phyloP scores from a whole-genome alignment of 2,888 invertebrate genomes.

The Antheraea yamamai region DNA sequence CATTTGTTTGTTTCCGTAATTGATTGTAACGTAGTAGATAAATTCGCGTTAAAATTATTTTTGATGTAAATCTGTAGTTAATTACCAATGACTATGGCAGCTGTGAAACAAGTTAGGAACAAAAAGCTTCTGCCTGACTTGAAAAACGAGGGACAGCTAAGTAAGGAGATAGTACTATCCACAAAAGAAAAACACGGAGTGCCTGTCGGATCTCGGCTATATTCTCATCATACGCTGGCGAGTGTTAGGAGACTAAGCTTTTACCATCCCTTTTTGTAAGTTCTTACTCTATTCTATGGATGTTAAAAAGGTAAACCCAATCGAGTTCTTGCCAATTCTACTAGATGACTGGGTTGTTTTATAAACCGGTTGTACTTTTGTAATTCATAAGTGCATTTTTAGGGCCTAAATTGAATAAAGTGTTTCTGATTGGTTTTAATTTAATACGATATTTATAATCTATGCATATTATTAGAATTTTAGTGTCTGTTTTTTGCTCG shows the following conservation, averaged over 20 bases:
- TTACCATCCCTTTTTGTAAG: conserved; percentile 73
- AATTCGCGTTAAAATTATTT: conserved; percentile 12
- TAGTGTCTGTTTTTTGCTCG: too few relatives aligned
- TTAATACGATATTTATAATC: too few relatives aligned
- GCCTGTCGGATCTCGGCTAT: conserved; percentile 76
- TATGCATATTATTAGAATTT: too few relatives aligned
- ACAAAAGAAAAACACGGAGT: conserved; percentile 67
- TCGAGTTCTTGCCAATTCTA: too few relatives aligned
- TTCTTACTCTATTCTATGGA: conserved; percentile 21
- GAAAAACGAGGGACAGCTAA: conserved; percentile 66
- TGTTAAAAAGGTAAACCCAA: not conserved
- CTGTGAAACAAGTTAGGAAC: conserved; percentile 66
- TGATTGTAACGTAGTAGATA: not conserved
- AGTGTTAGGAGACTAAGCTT: conserved; percentile 77
- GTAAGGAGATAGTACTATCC: conserved; percentile 63
- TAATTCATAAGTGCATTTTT: too few relatives aligned
- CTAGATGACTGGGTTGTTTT: not conserved
- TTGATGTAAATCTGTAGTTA: conserved; percentile 1
- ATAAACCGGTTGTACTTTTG: too few relatives aligned
- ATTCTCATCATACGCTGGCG: conserved; percentile 83
- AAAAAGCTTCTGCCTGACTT: conserved; percentile 71
- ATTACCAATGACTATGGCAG: conserved; percentile 42
- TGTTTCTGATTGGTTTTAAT: too few relatives aligned
- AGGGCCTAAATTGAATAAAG: too few relatives aligned
- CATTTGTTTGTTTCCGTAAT: not conserved